Evolutionary conservation across 2,888 invertebrate species (phyloP), one percentile per base, ranked within the genome.

Genomic region (Drosophila falleni): DNA sequence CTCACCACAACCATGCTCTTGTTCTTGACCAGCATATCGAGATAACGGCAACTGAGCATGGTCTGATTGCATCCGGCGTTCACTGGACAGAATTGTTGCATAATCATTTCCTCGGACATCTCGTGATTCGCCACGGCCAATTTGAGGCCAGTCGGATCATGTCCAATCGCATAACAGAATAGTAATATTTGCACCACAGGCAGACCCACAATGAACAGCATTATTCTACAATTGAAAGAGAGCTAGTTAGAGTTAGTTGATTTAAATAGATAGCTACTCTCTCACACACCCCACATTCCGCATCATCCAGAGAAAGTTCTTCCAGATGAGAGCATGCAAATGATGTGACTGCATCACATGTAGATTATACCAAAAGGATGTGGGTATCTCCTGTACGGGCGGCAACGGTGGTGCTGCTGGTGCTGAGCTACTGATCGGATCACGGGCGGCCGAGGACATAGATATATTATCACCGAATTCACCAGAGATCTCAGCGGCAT

Each of bases 151-250:
- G 94, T 93, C 0, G 97, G 97, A 90, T 97, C 96, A 90, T 96
- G 96, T n/a, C 97, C 97, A 81, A 98, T 96, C 15, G 98, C 96
- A 54, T 97, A 93, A 90, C 98, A 98, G 93, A 98, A 98, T 49
- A 98, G 93, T 23, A 97, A 93, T 89, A 97, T 97, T 93, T 98
- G 97, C 1, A 96, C 94, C 3, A 97, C 95, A 0, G 98, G 98
- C 55, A 98, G 93, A 13, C 96, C 96, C 73, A 97, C 95, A 80
- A 98, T 96, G 92, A 98, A 98, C 49, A 96, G 92, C 94, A 98
- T 95, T 39, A 97, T 94, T 0, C 96, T 96, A 10, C 13, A 23
- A 26, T 11, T n/a, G 11, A 41, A 26, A 35, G 13, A 31, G 23
- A 55, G 62, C 54, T 65, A 61, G 62, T 66, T 53, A 58, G 63